Percentiles rank a stretch among this genome's conserved stretches.
Conservation (phyloP, 1,140 invertebrate genomes). For the Mamestra configurata region DNA sequence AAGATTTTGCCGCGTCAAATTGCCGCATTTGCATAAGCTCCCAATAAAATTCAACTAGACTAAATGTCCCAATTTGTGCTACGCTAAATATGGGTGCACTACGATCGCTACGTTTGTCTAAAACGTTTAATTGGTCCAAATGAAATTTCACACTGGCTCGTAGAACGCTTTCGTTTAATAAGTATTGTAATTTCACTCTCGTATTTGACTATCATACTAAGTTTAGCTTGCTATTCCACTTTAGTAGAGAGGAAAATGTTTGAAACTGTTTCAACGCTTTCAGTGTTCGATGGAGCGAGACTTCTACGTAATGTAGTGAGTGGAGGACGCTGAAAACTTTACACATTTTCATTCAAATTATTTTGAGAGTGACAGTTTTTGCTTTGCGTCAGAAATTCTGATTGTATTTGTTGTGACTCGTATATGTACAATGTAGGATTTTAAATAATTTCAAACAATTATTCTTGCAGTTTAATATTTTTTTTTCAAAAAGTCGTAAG, state of each 20-base stretch:
- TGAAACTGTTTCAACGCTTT: slow-evolving; percentile 25
- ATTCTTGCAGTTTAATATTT: too few species aligned
- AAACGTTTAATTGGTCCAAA: slow-evolving; percentile 37
- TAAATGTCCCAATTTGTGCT: slow-evolving; percentile 8
- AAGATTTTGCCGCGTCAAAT: slow-evolving; percentile 13
- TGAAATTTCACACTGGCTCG: slow-evolving; percentile 38
- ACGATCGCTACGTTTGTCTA: slow-evolving; percentile 21
- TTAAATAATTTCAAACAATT: too few species aligned
- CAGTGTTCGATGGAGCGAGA: slow-evolving; percentile 26
- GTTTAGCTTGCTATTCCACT: slow-evolving; percentile 35
- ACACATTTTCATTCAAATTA: slow-evolving; percentile 6
- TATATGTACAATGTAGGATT: not conserved
- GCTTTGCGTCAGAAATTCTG: slow-evolving; percentile 1
- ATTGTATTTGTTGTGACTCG: not conserved
- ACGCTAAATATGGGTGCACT: slow-evolving; percentile 20
- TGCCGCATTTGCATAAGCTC: slow-evolving; percentile 27
- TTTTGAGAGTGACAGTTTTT: not conserved
- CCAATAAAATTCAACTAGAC: slow-evolving; percentile 29
- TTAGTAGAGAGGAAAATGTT: slow-evolving; percentile 25
- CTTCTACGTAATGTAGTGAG: slow-evolving; percentile 2
- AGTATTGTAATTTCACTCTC: slow-evolving; percentile 44
- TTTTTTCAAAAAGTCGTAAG: too few species aligned
- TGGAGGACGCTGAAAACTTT: slow-evolving; percentile 18
- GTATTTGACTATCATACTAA: slow-evolving; percentile 36
- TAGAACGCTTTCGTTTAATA: slow-evolving; percentile 37